Conservation (phyloP, 2,797 vertebrate species). For the Otolemur crassicaudatus region DNA sequence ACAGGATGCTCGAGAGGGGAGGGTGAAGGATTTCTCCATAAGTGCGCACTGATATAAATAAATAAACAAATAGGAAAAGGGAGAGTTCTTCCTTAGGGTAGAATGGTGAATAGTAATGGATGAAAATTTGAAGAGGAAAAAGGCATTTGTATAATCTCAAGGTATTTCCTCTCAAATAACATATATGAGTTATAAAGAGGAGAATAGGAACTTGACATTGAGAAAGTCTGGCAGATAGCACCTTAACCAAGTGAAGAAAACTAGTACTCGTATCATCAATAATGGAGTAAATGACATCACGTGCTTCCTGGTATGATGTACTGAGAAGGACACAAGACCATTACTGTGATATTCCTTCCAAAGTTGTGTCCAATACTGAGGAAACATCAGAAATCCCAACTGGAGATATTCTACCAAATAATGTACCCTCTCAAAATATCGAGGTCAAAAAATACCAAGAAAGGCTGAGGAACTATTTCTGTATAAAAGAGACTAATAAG, state of each 20-base stretch:
- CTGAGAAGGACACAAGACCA: background rate
- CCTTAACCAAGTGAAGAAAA: background rate
- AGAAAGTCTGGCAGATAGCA: background rate
- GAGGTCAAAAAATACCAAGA: background rate
- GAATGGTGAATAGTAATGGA: background rate
- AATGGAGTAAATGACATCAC: background rate
- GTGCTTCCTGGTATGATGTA: background rate
- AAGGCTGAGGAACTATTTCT: background rate
- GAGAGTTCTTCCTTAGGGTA: background rate
- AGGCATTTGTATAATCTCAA: background rate
- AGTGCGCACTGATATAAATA: background rate
- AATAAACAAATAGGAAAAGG: background rate
- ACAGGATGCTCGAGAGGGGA: background rate
- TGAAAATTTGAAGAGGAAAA: background rate
- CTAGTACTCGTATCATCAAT: too few relatives aligned
- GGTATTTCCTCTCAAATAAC: background rate
- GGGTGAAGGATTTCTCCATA: background rate
- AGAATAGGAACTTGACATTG: background rate
- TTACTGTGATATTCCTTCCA: background rate
- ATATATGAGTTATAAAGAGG: background rate
- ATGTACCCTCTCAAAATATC: background rate
- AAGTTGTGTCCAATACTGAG: background rate
- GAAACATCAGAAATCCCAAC: background rate
- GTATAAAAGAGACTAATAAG: background rate
- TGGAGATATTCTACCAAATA: background rate